These are phyloP conservation scores for Cercocebus atys DNA, from an alignment of 2,113 vertebrate genomes.

Conservation along the genomic window DNA sequence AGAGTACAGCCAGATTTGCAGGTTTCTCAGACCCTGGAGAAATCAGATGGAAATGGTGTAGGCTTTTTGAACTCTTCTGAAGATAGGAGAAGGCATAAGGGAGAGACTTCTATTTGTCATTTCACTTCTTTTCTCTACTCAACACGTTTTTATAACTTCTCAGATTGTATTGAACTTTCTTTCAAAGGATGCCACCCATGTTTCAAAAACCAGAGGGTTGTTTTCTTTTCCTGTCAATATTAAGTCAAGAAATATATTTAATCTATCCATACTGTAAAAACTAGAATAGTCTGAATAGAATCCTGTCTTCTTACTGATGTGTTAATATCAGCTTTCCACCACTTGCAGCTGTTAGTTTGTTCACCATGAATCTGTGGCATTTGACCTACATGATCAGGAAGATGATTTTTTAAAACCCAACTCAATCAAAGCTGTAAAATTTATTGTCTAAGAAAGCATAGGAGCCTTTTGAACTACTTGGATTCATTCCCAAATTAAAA, in stretches of 20 bases:
- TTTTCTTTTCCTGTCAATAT: background rate
- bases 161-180: background rate
- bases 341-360: background rate
- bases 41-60: background rate
- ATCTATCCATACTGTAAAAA: background rate
- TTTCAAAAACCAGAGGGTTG: background rate
- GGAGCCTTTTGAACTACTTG: slow-evolving; percentile 34
- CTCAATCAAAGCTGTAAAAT: background rate
- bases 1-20: background rate
- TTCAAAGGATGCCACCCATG: background rate
- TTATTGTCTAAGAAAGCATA: slow-evolving; percentile 43
- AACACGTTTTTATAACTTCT: background rate
- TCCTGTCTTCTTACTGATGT: background rate
- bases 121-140: background rate
- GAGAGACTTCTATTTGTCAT: background rate
- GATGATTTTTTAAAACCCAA: background rate
- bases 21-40: background rate
- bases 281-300: background rate
- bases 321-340: background rate
- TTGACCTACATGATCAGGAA: background rate
- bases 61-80: background rate
- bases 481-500: slow-evolving; percentile 32
- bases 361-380: slow-evolving; percentile 13
- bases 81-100: background rate
- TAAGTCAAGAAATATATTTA: background rate